Conservation (phyloP, 2,113 vertebrate genomes). For the Beaufortia kweichowensis region DNA sequence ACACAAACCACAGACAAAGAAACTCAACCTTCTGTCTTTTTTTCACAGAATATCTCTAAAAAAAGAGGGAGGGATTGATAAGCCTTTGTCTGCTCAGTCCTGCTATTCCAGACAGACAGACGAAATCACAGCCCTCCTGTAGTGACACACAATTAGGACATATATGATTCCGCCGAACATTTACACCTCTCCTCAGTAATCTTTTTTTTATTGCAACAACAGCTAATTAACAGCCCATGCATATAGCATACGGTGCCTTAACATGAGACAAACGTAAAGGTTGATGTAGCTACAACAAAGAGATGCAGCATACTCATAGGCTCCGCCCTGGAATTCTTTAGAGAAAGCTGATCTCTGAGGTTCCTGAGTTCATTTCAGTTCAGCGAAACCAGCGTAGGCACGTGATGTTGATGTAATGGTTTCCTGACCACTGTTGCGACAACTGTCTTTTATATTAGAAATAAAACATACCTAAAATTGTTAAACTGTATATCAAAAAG, state of each 20-base stretch:
- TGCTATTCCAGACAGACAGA: constrained; percentile 45
- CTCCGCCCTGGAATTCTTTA: constrained; percentile 67
- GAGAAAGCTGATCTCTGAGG: constrained; percentile 67
- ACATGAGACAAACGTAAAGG: constrained; percentile 37
- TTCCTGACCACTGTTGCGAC: not conserved
- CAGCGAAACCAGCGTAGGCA: not conserved
- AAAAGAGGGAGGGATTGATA: constrained; percentile 41
- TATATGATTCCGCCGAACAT: not conserved
- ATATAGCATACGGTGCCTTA: not conserved
- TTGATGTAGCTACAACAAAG: constrained; percentile 69
- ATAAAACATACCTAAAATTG: not conserved
- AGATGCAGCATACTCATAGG: constrained; percentile 47
- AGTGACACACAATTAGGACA: not conserved
- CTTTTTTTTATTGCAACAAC: not conserved
- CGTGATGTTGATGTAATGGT: constrained; percentile 11
- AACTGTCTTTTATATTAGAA: not conserved
- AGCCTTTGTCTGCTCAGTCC: constrained; percentile 61
- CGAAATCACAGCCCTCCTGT: constrained; percentile 14
- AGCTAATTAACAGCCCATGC: not conserved
- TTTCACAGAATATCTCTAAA: constrained; percentile 7
- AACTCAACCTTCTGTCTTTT: constrained; percentile 8
- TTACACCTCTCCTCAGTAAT: not conserved
- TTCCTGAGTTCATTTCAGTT: constrained; percentile 64
- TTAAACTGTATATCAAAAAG: not conserved
- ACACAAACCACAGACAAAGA: not conserved